Evolutionary conservation across 2,113 vertebrate species (phyloP).

Genomic region (Galemys pyrenaicus): DNA sequence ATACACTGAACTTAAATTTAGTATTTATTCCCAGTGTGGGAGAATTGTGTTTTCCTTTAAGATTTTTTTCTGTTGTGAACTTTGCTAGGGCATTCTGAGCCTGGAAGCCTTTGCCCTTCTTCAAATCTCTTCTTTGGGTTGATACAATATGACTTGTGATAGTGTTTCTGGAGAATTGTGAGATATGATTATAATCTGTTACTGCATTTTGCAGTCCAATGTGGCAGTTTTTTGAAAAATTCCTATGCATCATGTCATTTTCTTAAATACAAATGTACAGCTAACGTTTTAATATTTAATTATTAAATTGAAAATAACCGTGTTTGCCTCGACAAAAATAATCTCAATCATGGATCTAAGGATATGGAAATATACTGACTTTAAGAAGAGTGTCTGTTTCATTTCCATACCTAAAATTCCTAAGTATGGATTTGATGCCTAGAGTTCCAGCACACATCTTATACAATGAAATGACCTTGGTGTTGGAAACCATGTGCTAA

Average conservation of each 20-base stretch:
- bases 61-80: not conserved
- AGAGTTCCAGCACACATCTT: not conserved
- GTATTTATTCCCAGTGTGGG: not conserved
- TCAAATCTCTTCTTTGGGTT: not conserved
- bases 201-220: not conserved
- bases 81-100: not conserved
- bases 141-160: not conserved
- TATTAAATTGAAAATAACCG: constrained; percentile 12
- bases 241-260: not conserved
- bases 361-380: not conserved
- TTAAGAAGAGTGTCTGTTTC: not conserved
- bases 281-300: constrained; percentile 37
- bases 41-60: not conserved
- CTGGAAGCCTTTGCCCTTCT: not conserved
- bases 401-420: not conserved
- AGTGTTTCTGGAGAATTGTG: not conserved
- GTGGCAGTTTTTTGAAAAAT: not conserved
- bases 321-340: constrained; percentile 9
- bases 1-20: not conserved
- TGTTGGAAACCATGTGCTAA: not conserved
- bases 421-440: not conserved
- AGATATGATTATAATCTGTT: not conserved
- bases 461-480: not conserved
- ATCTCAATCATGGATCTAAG: constrained; percentile 28
- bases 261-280: not conserved